phyloP scores from a whole-genome alignment of 2,113 vertebrate genomes.

The Phrynocephalus versicolor region DNA sequence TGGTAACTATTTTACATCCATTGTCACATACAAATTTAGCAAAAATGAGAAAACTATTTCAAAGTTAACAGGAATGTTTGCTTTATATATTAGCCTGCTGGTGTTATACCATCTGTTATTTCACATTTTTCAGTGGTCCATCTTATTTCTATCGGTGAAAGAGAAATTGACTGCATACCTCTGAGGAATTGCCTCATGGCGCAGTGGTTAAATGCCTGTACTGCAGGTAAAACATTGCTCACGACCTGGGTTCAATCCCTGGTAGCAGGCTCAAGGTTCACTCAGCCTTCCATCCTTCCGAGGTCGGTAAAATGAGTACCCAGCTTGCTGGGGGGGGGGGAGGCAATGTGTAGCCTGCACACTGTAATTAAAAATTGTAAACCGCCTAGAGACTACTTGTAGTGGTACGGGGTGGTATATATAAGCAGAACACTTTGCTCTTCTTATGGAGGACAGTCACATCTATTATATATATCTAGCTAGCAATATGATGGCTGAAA shows the following conservation, averaged over 20 bases:
- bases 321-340: too few species aligned
- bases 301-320: too few species aligned
- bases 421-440: too few species aligned
- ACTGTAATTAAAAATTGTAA: too few species aligned
- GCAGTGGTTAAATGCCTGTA: too few species aligned
- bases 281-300: too few species aligned
- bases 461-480: constrained; percentile 59
- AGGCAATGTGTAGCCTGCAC: too few species aligned
- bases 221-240: too few species aligned
- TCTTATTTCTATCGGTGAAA: constrained; percentile 60
- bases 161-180: constrained; percentile 71
- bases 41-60: constrained; percentile 53
- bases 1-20: neutral
- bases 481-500: constrained; percentile 67
- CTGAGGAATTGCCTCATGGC: constrained; percentile 60
- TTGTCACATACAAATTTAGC: neutral
- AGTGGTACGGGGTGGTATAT: too few species aligned
- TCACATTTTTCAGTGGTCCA: constrained; percentile 69
- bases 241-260: too few species aligned
- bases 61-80: constrained; percentile 39
- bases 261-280: too few species aligned
- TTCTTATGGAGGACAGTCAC: constrained; percentile 65
- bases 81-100: constrained; percentile 46
- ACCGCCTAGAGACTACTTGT: too few species aligned
- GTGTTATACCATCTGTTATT: constrained; percentile 24